A percentile compares a stretch with the other conserved stretches of the same genome.
Conservation (phyloP, 2,888 invertebrate species). For the Pandemis heparana region DNA sequence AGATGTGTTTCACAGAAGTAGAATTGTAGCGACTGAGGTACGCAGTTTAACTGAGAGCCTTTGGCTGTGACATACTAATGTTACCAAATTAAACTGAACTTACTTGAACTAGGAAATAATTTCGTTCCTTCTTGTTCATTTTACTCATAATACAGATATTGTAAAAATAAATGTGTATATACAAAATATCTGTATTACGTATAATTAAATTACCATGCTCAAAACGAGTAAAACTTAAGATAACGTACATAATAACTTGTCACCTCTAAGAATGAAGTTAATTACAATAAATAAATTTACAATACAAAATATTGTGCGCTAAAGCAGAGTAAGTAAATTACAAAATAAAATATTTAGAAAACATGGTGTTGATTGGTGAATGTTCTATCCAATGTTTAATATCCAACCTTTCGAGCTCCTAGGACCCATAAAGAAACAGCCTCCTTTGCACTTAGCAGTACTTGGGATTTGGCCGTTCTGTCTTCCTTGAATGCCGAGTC, state of each 20-base stretch:
- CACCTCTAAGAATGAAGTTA: constrained; percentile 3
- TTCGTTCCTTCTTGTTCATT: too few species aligned
- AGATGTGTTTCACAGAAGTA: neutral
- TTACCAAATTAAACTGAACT: too few species aligned
- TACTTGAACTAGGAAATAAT: too few species aligned
- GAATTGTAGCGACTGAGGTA: too few species aligned
- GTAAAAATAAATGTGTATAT: neutral
- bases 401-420: constrained; percentile 96
- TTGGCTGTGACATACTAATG: too few species aligned
- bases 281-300: constrained; percentile 45
- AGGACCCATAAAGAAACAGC: constrained; percentile 97
- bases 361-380: constrained; percentile 59
- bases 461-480: constrained; percentile 89
- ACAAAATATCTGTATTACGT: neutral
- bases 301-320: constrained; percentile 51
- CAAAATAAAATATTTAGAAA: constrained; percentile 49
- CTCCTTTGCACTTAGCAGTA: constrained; percentile 96
- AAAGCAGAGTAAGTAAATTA: constrained; percentile 58
- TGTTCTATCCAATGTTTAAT: constrained; percentile 55
- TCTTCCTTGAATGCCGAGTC: constrained; percentile 89
- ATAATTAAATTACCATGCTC: neutral
- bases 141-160: too few species aligned
- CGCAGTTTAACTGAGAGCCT: too few species aligned
- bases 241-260: constrained; percentile 14
- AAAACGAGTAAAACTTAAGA: neutral